A percentile compares a stretch with the other conserved stretches of the same genome.
phyloP scores from a whole-genome alignment of 2,888 invertebrate genomes.

The Alloplasta piceator region DNA sequence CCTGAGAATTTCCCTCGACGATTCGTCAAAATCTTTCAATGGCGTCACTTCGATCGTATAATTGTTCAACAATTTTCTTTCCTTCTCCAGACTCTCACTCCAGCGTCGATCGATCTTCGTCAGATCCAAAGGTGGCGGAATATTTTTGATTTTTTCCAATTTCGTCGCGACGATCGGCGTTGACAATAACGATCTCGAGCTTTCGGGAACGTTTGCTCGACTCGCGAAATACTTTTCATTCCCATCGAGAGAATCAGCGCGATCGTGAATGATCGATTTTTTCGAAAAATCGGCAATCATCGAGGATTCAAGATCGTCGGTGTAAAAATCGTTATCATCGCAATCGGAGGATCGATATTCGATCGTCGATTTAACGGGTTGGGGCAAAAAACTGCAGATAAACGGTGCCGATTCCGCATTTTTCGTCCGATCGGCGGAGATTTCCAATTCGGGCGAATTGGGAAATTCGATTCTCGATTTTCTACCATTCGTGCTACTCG shows the following conservation, averaged over 20 bases:
- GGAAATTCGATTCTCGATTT: slow-evolving; percentile 76
- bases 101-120: slow-evolving; percentile 68
- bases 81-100: slow-evolving; percentile 68
- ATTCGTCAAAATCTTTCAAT: slow-evolving; percentile 68
- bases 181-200: slow-evolving; percentile 48
- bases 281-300: slow-evolving; percentile 23
- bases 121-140: slow-evolving; percentile 73
- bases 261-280: not conserved
- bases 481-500: slow-evolving; percentile 76
- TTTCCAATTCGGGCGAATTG: slow-evolving; percentile 72
- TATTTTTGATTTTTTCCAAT: slow-evolving; percentile 33
- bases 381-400: slow-evolving; percentile 38
- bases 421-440: slow-evolving; percentile 12
- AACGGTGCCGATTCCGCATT: slow-evolving; percentile 2
- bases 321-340: slow-evolving; percentile 33
- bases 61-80: slow-evolving; percentile 68
- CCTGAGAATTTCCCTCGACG: slow-evolving; percentile 59
- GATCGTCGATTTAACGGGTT: slow-evolving; percentile 50
- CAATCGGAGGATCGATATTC: slow-evolving; percentile 44
- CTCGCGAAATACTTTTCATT: slow-evolving; percentile 66
- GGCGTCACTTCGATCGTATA: slow-evolving; percentile 72
- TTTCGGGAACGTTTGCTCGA: slow-evolving; percentile 64
- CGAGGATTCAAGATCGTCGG: slow-evolving; percentile 9
- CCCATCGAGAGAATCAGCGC: slow-evolving; percentile 33
- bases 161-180: slow-evolving; percentile 36